Evolutionary conservation across 2,888 invertebrate species (phyloP).

Genomic region (Catocala sponsa): DNA sequence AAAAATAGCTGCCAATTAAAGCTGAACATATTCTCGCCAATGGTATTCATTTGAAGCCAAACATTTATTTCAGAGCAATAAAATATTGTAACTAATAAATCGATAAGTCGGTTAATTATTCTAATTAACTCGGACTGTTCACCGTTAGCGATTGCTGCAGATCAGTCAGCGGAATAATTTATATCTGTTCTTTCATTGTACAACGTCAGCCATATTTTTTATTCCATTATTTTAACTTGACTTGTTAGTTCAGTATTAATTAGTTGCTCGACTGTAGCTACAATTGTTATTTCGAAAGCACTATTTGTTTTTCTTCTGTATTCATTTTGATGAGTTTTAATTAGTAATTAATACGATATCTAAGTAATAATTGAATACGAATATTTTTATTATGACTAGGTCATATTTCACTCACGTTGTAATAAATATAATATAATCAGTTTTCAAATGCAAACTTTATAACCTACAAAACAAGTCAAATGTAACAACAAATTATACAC

Average conservation of each 20-base stretch:
- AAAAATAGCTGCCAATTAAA: not conserved
- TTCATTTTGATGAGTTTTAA: too few relatives aligned
- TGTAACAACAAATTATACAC: too few relatives aligned
- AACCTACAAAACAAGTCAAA: too few relatives aligned
- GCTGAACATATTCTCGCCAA: not conserved
- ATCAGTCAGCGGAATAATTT: slow-evolving; percentile 38
- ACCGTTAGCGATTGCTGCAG: slow-evolving; percentile 14
- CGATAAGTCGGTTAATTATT: slow-evolving; percentile 35
- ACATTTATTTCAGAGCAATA: slow-evolving; percentile 17
- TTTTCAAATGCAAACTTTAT: too few relatives aligned
- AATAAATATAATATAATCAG: too few relatives aligned
- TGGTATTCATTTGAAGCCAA: not conserved
- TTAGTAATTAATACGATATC: too few relatives aligned
- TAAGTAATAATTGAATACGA: too few relatives aligned
- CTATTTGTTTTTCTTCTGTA: not conserved
- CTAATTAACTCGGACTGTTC: slow-evolving; percentile 31
- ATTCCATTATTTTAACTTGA: slow-evolving; percentile 17
- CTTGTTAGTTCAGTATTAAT: slow-evolving; percentile 19
- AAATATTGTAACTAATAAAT: slow-evolving; percentile 40
- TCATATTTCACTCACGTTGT: too few relatives aligned
- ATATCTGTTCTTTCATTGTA: slow-evolving; percentile 34
- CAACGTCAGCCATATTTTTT: slow-evolving; percentile 7
- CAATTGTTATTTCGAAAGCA: not conserved
- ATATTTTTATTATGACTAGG: too few relatives aligned
- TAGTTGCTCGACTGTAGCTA: slow-evolving; percentile 12